phyloP scores from a whole-genome alignment of 2,797 vertebrate species.

The Sebastes diploproa region DNA sequence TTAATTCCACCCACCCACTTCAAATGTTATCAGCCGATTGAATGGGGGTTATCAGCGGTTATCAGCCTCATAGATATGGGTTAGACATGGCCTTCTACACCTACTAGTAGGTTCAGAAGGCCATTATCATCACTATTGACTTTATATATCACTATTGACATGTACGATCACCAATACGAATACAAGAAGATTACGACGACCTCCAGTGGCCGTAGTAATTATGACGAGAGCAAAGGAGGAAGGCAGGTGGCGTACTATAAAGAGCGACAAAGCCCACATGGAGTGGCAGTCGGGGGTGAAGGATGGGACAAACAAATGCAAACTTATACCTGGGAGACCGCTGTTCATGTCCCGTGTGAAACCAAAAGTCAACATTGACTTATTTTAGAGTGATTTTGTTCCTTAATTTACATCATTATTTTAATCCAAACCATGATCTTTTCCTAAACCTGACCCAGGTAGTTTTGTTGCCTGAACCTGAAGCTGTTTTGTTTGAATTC shows the following conservation, averaged over 20 bases:
- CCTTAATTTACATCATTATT: rapidly evolving
- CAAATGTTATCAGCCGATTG: rapidly evolving
- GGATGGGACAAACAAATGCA: too few species aligned
- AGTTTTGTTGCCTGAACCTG: too few species aligned
- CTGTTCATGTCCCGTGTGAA: neutral
- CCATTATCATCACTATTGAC: too few species aligned
- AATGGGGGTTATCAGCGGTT: neutral
- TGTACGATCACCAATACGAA: too few species aligned
- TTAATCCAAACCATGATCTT: neutral
- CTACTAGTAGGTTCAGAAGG: neutral
- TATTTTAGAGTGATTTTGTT: neutral
- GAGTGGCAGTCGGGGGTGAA: too few species aligned
- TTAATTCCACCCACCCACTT: neutral
- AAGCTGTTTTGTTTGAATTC: neutral
- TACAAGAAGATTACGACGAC: too few species aligned
- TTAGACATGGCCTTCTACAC: rapidly evolving
- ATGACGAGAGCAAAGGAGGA: neutral
- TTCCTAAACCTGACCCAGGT: neutral
- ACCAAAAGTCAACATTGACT: neutral
- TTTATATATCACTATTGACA: too few species aligned
- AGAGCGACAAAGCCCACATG: too few species aligned
- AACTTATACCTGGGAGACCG: too few species aligned
- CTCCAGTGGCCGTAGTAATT: rapidly evolving
- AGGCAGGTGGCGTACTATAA: neutral
- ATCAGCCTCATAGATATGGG: neutral